Conservation (phyloP, 2,888 invertebrate species). For the Amphipoea oculea region DNA sequence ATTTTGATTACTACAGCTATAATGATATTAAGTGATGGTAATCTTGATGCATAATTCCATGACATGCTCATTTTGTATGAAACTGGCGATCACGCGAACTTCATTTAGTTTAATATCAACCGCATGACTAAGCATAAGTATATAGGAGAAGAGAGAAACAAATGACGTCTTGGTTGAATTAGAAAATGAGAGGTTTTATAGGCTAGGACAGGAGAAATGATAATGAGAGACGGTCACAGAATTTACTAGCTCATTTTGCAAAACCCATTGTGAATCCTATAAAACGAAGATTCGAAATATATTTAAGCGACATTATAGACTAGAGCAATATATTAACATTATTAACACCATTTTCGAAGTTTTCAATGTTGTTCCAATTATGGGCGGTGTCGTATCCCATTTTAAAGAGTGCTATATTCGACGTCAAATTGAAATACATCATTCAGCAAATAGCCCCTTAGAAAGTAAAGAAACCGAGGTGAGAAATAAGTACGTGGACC, state of each 20-base stretch:
- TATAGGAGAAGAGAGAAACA: conserved; percentile 22
- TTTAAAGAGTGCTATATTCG: neutral
- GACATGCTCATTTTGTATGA: conserved; percentile 23
- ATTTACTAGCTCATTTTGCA: neutral
- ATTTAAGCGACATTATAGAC: neutral
- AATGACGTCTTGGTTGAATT: conserved; percentile 3
- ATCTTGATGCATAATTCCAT: conserved; percentile 42
- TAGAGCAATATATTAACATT: neutral
- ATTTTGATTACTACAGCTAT: conserved; percentile 38
- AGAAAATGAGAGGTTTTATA: conserved; percentile 39
- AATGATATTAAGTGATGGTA: conserved; percentile 31
- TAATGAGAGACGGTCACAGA: neutral
- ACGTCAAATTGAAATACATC: neutral
- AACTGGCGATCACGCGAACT: conserved; percentile 32
- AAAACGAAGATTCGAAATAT: neutral
- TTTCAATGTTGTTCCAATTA: neutral
- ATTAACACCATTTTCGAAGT: neutral
- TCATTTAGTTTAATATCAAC: conserved; percentile 44
- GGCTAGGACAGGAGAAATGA: conserved; percentile 3
- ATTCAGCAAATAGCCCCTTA: conserved; percentile 20
- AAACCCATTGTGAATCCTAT: neutral
- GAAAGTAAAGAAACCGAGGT: conserved; percentile 65
- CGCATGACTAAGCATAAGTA: conserved; percentile 48
- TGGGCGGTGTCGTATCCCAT: neutral
- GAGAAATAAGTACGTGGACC: conserved; percentile 48